Evolutionary conservation across 1,140 invertebrate species (phyloP).

Genomic region (Gonatopus flavifemur): DNA sequence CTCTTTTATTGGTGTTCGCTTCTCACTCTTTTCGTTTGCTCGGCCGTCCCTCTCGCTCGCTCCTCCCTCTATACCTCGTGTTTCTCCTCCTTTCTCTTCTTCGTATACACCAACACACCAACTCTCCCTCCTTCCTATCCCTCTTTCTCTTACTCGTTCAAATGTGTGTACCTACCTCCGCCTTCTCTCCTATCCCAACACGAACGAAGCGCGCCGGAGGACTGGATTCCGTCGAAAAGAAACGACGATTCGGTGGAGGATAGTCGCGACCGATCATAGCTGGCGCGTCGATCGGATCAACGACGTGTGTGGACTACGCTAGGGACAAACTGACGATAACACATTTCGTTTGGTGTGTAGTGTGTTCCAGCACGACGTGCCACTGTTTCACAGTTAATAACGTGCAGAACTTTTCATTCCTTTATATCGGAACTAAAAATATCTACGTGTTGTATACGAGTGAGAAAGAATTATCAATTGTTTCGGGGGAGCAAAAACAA

Average conservation of each 20-base stretch:
- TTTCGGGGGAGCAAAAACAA: too few species aligned
- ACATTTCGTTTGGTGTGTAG: too few species aligned
- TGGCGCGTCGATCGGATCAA: constrained; percentile 57
- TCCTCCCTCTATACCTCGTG: constrained; percentile 30
- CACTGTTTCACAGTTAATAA: too few species aligned
- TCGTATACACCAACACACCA: too few species aligned
- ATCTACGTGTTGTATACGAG: too few species aligned
- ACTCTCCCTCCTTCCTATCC: constrained; percentile 18
- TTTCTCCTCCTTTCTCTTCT: constrained; percentile 27
- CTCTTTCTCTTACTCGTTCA: constrained; percentile 17
- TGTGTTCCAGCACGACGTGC: background rate
- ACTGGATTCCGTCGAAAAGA: constrained; percentile 55
- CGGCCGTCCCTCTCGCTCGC: constrained; percentile 19
- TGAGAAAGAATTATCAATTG: too few species aligned
- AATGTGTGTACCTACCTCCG: constrained; percentile 23
- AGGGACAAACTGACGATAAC: too few species aligned
- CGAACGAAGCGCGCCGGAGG: constrained; percentile 24
- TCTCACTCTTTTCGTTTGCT: constrained; percentile 8
- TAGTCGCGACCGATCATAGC: constrained; percentile 60
- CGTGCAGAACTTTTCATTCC: too few species aligned
- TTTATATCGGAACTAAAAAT: too few species aligned
- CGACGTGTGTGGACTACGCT: constrained; percentile 25
- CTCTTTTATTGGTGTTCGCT: constrained; percentile 23
- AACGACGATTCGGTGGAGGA: constrained; percentile 59
- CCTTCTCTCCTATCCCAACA: constrained; percentile 38